Conservation (phyloP, 2,888 invertebrate genomes). For the Fissipunctia ypsillon region DNA sequence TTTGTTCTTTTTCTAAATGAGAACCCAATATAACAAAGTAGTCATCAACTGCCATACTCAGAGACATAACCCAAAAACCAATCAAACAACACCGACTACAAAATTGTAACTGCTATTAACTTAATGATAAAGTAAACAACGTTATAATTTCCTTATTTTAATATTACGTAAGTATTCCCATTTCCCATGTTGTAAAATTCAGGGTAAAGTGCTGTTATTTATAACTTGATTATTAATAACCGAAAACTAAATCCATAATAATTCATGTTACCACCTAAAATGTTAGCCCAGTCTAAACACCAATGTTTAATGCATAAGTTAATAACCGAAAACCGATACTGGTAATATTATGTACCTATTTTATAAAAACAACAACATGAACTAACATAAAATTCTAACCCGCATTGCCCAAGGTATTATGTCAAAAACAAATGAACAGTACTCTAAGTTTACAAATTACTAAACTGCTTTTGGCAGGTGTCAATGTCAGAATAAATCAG, state of each 20-base stretch:
- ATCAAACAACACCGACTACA: too few relatives aligned
- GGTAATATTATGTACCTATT: constrained; percentile 4
- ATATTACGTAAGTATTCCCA: not conserved
- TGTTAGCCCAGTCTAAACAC: constrained; percentile 28
- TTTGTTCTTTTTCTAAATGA: too few relatives aligned
- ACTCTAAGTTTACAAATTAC: constrained; percentile 30
- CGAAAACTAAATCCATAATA: constrained; percentile 34
- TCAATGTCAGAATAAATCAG: constrained; percentile 30
- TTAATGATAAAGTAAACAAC: too few relatives aligned
- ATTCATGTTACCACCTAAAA: constrained; percentile 14
- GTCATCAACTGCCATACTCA: too few relatives aligned
- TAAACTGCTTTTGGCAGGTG: constrained; percentile 28
- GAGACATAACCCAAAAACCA: too few relatives aligned
- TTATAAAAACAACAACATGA: not conserved
- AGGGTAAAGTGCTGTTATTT: not conserved
- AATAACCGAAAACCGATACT: constrained; percentile 26
- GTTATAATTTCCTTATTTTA: not conserved
- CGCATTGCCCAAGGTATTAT: constrained; percentile 14
- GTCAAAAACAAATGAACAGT: constrained; percentile 29
- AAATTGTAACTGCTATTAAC: not conserved
- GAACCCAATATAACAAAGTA: too few relatives aligned
- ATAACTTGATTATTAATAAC: constrained; percentile 1
- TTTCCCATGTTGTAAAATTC: not conserved
- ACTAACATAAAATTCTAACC: constrained; percentile 13
- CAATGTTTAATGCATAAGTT: constrained; percentile 48